Evolutionary conservation across 2,888 invertebrate genomes (phyloP), one percentile per base, ranked within the genome.

Genomic region (Eremobia ochroleuca): DNA sequence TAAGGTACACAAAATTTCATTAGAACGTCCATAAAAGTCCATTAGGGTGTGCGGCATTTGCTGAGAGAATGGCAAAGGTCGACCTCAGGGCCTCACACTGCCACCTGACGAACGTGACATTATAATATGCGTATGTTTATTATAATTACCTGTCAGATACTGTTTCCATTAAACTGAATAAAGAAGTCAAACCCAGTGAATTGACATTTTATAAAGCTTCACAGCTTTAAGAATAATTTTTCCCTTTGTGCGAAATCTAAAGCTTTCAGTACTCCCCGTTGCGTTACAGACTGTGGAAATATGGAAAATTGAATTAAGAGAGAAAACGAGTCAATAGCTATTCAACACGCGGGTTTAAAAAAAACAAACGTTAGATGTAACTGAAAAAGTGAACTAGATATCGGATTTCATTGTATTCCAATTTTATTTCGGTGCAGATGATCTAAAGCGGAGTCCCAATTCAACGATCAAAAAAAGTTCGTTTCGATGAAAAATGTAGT

Each of bases 11-110:
- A 93, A 92, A 93, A 93, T 93, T 92, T 92, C 92, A 93, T 94
- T 92, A 94, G 85, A 89, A 90, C 90, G 90, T 87, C 91, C 91
- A 92, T 92, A 94, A 93, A 93, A 93, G 92, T 92, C 94, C 93
- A 94, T 94, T 94, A 94, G 91, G 86, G 83, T 73, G 85, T 85
- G 90, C 88, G 88, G 85, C 88, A 89, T 89, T 88, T 76, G 73
- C 77, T 81, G 82, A 80, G 90, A 86, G 89, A 93, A 94, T 91
- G 90, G 87, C 90, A 92, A 92, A 92, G 94, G 94, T 93, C 92
- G 86, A 88, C 84, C 85, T 82, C 84, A 83, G 81, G n/a, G 84
- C 83, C 85, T 79, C 77, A 69, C 82, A 76, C 81, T 80, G 85
- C 81, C 79, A 85, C 84, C 80, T 86, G 77, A 76, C 73, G 78